phyloP scores from a whole-genome alignment of 1,140 invertebrate species.

The Parasteatoda tepidariorum region DNA sequence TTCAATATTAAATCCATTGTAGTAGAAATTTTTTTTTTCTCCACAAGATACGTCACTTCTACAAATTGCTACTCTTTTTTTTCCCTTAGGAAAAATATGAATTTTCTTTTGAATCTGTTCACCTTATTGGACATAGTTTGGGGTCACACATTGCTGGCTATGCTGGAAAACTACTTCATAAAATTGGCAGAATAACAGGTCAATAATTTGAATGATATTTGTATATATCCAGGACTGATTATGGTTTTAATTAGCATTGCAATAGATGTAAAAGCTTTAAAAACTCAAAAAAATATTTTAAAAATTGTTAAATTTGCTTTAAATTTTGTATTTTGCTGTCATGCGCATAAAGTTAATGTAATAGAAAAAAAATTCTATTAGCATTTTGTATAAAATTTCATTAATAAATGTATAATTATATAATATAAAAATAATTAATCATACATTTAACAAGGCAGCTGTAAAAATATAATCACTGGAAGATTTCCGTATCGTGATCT shows the following conservation, averaged over 20 bases:
- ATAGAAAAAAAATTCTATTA: too few relatives aligned
- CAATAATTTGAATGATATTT: not conserved
- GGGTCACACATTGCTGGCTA: constrained; percentile 87
- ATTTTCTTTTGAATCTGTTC: constrained; percentile 10
- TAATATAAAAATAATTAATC: too few relatives aligned
- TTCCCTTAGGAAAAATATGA: not conserved
- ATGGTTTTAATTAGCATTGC: not conserved
- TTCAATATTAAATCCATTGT: not conserved
- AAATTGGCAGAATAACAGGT: constrained; percentile 80
- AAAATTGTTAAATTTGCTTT: too few relatives aligned
- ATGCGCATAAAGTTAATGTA: too few relatives aligned
- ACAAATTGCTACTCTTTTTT: not conserved
- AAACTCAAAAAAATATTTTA: not conserved
- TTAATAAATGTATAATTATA: too few relatives aligned
- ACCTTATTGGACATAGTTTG: constrained; percentile 76
- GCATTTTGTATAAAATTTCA: too few relatives aligned
- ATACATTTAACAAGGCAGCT: too few relatives aligned
- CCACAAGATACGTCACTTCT: not conserved
- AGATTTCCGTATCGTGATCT: too few relatives aligned
- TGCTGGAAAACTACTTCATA: constrained; percentile 77
- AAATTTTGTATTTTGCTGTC: too few relatives aligned
- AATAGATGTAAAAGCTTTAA: not conserved
- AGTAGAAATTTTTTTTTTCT: not conserved
- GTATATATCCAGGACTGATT: not conserved
- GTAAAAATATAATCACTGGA: too few relatives aligned